These are phyloP conservation scores for Monopterus albus DNA, from an alignment of 2,113 vertebrate species.

Conservation along the genomic window DNA sequence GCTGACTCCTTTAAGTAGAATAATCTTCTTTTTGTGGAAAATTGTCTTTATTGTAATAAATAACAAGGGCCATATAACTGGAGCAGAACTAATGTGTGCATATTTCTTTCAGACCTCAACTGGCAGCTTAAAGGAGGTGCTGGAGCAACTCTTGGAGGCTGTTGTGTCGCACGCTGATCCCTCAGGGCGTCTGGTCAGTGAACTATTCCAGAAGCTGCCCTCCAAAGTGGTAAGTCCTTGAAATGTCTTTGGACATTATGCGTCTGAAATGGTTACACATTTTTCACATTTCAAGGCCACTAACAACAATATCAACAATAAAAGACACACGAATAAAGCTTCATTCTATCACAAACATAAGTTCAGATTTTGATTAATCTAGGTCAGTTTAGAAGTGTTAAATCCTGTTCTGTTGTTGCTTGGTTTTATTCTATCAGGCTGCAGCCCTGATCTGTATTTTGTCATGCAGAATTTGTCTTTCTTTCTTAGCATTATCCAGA, in stretches of 20 bases:
- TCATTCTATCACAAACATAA: background rate
- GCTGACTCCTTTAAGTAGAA: too few relatives aligned
- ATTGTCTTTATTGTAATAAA: background rate
- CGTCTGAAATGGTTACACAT: background rate
- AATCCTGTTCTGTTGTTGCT: background rate
- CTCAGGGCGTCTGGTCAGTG: slow-evolving; percentile 91
- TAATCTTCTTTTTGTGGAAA: background rate
- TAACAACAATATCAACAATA: background rate
- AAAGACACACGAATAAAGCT: background rate
- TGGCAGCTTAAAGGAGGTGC: slow-evolving; percentile 91
- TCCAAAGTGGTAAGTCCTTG: slow-evolving; percentile 93
- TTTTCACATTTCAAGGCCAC: background rate
- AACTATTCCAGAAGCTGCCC: slow-evolving; percentile 98
- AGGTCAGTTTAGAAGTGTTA: background rate
- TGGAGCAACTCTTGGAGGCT: slow-evolving; percentile 95
- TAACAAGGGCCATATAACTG: background rate
- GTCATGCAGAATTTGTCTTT: background rate
- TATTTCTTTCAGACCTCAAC: slow-evolving; percentile 83
- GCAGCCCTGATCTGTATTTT: background rate
- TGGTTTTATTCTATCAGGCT: background rate
- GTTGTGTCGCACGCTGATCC: slow-evolving; percentile 91
- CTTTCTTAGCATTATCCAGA: slow-evolving; percentile 96
- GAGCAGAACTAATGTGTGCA: background rate
- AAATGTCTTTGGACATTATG: background rate
- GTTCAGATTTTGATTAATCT: background rate